Evolutionary conservation across 2,888 invertebrate species (phyloP).

Genomic region (Ectropis crepuscularia): DNA sequence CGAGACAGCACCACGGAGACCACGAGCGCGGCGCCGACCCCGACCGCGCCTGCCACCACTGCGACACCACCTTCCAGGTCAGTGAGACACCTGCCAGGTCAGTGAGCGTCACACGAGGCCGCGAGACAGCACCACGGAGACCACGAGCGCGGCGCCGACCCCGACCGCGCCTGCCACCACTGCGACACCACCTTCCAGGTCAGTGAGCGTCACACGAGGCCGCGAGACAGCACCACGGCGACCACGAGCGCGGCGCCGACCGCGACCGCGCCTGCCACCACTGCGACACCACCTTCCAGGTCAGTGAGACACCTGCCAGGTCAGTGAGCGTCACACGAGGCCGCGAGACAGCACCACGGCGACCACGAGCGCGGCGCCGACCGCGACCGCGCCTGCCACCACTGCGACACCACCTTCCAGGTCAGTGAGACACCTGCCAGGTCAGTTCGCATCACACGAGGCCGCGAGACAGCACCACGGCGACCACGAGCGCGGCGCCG

Average conservation of each 20-base stretch:
- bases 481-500: conserved; percentile 35
- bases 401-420: conserved; percentile 56
- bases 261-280: conserved; percentile 52
- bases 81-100: conserved; percentile 25
- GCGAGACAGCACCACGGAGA: conserved; percentile 54
- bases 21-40: conserved; percentile 34
- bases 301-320: too few relatives aligned
- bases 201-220: conserved; percentile 50
- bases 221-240: conserved; percentile 54
- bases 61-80: conserved; percentile 55
- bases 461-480: conserved; percentile 57
- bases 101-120: conserved; percentile 54
- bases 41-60: conserved; percentile 55
- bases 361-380: conserved; percentile 36
- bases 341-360: conserved; percentile 55
- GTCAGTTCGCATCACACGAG: conserved; percentile 55
- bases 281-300: conserved; percentile 57
- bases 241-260: conserved; percentile 35
- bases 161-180: conserved; percentile 52
- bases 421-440: too few relatives aligned
- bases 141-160: conserved; percentile 33
- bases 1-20: conserved; percentile 53
- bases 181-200: conserved; percentile 58
- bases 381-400: conserved; percentile 49
- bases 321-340: conserved; percentile 57